A percentile compares a stretch with the other conserved stretches of the same genome.
phyloP scores from a whole-genome alignment of 2,113 vertebrate genomes.

The Neomonachus schauinslandi region DNA sequence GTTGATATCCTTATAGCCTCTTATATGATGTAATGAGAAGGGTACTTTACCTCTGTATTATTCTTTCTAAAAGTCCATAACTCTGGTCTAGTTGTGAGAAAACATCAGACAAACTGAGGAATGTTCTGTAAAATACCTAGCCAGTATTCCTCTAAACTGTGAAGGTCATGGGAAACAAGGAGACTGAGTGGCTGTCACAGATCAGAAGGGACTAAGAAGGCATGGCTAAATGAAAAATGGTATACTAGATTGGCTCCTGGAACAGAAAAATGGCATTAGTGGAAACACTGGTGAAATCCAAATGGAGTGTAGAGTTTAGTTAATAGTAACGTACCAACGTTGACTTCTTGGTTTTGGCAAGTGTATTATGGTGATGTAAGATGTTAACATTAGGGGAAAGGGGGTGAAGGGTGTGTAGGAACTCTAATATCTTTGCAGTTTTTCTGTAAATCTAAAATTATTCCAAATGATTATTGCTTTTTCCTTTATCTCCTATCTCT shows the following conservation, averaged over 20 bases:
- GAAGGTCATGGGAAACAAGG: neutral
- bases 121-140: neutral
- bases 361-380: neutral
- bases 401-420: neutral
- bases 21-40: neutral
- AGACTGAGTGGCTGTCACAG: neutral
- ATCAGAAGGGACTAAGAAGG: neutral
- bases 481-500: neutral
- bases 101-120: neutral
- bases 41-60: neutral
- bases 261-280: neutral
- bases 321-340: neutral
- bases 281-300: neutral
- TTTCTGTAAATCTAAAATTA: constrained; percentile 30
- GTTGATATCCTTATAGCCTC: neutral
- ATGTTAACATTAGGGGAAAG: neutral
- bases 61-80: neutral
- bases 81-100: neutral
- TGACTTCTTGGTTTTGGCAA: neutral
- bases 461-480: neutral
- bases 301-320: neutral
- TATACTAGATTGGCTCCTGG: neutral
- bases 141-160: neutral
- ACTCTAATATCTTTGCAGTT: neutral
- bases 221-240: neutral